A percentile compares a stretch with the other conserved stretches of the same genome.
These are phyloP conservation scores for Cheilosia soror DNA, from an alignment of 2,888 invertebrate species.

Conservation along the genomic window DNA sequence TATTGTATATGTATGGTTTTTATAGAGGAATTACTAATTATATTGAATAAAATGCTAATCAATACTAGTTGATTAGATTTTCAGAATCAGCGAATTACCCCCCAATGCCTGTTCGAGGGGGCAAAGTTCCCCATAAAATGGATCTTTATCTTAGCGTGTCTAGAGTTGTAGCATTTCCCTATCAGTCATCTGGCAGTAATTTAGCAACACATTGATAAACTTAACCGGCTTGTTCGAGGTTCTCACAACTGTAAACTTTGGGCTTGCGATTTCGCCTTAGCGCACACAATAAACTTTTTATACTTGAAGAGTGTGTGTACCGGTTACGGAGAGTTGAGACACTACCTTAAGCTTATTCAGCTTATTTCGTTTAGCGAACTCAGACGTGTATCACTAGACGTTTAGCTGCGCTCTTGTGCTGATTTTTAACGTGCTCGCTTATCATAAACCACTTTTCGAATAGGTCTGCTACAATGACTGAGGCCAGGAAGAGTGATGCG, in stretches of 20 bases:
- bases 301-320: neutral
- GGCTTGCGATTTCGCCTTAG: slow-evolving; percentile 10
- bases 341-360: slow-evolving; percentile 29
- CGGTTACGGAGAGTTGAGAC: neutral
- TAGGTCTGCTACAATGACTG: slow-evolving; percentile 36
- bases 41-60: too few relatives aligned
- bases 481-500: slow-evolving; percentile 39
- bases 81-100: too few relatives aligned
- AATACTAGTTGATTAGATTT: too few relatives aligned
- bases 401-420: slow-evolving; percentile 19
- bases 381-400: slow-evolving; percentile 45
- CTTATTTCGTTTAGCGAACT: slow-evolving; percentile 48
- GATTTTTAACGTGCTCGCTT: slow-evolving; percentile 14
- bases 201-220: slow-evolving; percentile 27
- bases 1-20: too few relatives aligned
- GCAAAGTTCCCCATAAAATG: slow-evolving; percentile 11
- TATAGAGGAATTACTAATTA: too few relatives aligned
- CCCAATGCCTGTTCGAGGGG: neutral
- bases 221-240: neutral
- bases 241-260: slow-evolving; percentile 25
- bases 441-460: slow-evolving; percentile 7
- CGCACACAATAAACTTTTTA: neutral
- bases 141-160: slow-evolving; percentile 23
- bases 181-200: slow-evolving; percentile 38
- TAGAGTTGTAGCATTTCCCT: slow-evolving; percentile 14